phyloP scores from a whole-genome alignment of 1,140 invertebrate species.

The Drosophila erecta region DNA sequence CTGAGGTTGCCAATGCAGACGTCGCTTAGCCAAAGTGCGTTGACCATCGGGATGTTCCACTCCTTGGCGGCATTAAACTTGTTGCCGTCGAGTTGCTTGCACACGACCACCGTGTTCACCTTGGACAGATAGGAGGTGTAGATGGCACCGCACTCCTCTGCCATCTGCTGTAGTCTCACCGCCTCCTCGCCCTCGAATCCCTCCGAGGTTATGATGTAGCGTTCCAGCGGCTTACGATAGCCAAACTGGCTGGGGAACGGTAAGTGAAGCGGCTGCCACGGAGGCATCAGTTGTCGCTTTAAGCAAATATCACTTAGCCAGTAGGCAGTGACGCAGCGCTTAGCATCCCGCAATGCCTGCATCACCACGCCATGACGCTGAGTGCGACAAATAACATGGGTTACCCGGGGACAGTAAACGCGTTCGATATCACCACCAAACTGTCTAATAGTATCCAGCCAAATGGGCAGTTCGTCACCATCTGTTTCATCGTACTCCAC shows the following conservation, averaged over 20 bases:
- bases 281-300: constrained; percentile 93
- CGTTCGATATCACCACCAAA: constrained; percentile 96
- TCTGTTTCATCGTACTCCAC: constrained; percentile 88
- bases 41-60: constrained; percentile 95
- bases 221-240: constrained; percentile 87
- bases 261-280: constrained; percentile 96
- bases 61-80: constrained; percentile 96
- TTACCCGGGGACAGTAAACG: constrained; percentile 93
- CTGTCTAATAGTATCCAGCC: constrained; percentile 93
- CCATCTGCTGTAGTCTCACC: constrained; percentile 91
- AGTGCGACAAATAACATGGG: constrained; percentile 96
- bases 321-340: constrained; percentile 95
- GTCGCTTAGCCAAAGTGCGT: constrained; percentile 97
- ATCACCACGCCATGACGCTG: constrained; percentile 95
- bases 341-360: constrained; percentile 91
- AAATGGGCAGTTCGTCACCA: constrained; percentile 88
- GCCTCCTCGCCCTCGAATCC: constrained; percentile 95
- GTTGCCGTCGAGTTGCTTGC: constrained; percentile 91
- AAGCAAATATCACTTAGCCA: constrained; percentile 96
- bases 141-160: constrained; percentile 94
- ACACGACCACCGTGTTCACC: constrained; percentile 90
- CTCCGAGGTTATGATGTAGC: constrained; percentile 91
- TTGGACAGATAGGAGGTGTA: constrained; percentile 90
- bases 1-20: constrained; percentile 95
- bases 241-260: constrained; percentile 93